Conservation (phyloP, 2,888 invertebrate genomes). For the Sialis lutaria region DNA sequence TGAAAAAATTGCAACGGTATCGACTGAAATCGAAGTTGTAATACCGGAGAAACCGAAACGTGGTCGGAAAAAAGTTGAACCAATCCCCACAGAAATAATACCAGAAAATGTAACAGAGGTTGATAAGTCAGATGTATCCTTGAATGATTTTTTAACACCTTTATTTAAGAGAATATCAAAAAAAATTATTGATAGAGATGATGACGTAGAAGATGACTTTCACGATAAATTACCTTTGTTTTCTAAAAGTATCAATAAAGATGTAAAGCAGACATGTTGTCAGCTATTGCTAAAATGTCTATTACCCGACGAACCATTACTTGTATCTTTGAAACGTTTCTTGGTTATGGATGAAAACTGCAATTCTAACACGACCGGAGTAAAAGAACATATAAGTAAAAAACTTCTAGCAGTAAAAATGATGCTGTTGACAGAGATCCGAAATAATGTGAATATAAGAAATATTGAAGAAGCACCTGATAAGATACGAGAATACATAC, state of each 20-base stretch:
- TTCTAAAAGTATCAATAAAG: background rate
- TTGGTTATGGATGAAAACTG: background rate
- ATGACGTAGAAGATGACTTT: background rate
- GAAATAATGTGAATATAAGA: background rate
- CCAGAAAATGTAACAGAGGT: background rate
- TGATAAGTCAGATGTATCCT: background rate
- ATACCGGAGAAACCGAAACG: background rate
- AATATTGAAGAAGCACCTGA: background rate
- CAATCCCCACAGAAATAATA: background rate
- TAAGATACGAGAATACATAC: background rate
- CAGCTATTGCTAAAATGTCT: background rate
- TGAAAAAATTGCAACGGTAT: background rate
- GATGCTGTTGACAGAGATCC: conserved; percentile 2
- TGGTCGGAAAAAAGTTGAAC: background rate
- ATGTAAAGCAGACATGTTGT: conserved; percentile 1
- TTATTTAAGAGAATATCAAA: background rate
- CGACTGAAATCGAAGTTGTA: background rate
- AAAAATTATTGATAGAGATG: background rate
- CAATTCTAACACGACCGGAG: background rate
- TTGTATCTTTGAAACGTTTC: background rate
- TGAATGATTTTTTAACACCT: background rate
- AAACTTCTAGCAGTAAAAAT: conserved; percentile 1
- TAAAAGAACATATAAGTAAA: background rate
- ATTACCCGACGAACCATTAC: background rate
- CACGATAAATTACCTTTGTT: conserved; percentile 1